These are phyloP conservation scores for Ariolimax columbianus DNA, from an alignment of 2,888 invertebrate genomes.

Conservation along the genomic window DNA sequence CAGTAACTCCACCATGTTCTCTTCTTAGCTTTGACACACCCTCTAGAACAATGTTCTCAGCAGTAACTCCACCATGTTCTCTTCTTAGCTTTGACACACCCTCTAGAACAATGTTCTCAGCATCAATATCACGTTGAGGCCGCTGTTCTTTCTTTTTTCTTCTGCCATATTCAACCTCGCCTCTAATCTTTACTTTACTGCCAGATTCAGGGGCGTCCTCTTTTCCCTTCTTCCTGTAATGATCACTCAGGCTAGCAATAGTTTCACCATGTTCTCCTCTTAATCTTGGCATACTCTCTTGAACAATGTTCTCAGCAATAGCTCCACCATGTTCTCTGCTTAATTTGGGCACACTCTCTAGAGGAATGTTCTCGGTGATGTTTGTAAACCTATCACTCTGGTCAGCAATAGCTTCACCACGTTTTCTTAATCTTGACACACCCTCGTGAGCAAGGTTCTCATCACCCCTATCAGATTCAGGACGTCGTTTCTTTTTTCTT, in stretches of 20 bases:
- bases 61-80: no score
- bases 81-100: neutral
- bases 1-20: no score
- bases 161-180: neutral
- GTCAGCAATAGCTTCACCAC: no score
- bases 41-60: no score
- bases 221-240: neutral
- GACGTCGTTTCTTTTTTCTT: neutral
- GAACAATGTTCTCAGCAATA: neutral
- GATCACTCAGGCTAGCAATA: neutral
- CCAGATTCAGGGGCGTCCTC: neutral
- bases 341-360: no score
- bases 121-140: neutral
- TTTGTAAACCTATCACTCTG: no score
- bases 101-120: no score
- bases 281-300: constrained; percentile 10
- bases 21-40: no score
- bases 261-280: constrained; percentile 10
- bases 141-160: neutral
- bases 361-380: no score
- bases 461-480: neutral
- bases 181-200: neutral
- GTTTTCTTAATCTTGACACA: no score
- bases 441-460: no score
- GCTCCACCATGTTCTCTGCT: no score